These are phyloP conservation scores for Parapsyche elsis DNA, from an alignment of 1,140 invertebrate species.

Conservation along the genomic window DNA sequence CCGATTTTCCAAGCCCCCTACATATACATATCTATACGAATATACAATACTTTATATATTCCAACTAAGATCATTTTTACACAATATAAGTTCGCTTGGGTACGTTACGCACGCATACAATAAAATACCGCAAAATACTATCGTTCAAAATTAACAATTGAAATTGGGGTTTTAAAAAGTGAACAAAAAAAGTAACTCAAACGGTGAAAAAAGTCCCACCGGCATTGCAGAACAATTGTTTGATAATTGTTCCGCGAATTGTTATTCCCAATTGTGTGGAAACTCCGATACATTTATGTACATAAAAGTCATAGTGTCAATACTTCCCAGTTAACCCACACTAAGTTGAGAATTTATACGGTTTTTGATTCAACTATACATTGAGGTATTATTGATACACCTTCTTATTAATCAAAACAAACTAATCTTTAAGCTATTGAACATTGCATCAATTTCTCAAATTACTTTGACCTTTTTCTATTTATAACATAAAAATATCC, in stretches of 20 bases:
- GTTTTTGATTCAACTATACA: too few species aligned
- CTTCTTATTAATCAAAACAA: too few species aligned
- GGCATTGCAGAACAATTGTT: background rate
- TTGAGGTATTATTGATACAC: too few species aligned
- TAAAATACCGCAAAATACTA: background rate
- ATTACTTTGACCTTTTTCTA: too few species aligned
- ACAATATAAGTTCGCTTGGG: too few species aligned
- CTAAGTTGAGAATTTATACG: too few species aligned
- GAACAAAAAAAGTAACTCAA: background rate
- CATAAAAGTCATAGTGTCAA: background rate
- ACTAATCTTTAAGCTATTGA: too few species aligned
- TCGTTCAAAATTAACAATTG: background rate
- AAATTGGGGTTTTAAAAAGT: background rate
- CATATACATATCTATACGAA: background rate
- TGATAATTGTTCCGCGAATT: background rate
- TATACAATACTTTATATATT: background rate
- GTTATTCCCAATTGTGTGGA: background rate
- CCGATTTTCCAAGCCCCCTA: background rate
- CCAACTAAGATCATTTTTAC: background rate
- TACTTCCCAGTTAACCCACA: background rate
- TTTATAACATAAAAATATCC: too few species aligned
- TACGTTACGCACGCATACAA: background rate
- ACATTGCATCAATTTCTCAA: too few species aligned
- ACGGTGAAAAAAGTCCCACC: background rate
- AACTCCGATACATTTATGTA: background rate